Evolutionary conservation across 2,113 vertebrate species (phyloP).

Genomic region (Platichthys flesus): DNA sequence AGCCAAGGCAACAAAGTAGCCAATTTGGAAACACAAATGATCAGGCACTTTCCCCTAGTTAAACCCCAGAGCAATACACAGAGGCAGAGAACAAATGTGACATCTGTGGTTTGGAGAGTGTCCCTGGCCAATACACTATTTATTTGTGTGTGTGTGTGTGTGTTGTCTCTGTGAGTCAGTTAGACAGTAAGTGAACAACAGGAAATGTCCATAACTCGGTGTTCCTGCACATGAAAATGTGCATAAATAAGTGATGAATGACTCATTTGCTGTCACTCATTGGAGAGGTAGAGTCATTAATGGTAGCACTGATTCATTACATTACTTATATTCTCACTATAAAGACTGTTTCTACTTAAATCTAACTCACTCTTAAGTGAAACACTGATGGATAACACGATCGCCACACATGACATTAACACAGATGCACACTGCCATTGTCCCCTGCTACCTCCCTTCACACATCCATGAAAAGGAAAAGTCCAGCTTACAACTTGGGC

Average conservation of each 20-base stretch:
- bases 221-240: conserved; percentile 1
- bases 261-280: conserved; percentile 60
- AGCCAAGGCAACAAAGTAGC: conserved; percentile 59
- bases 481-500: too few species aligned
- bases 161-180: conserved; percentile 39
- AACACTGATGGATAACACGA: conserved; percentile 26
- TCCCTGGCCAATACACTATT: conserved; percentile 60
- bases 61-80: conserved; percentile 63
- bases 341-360: conserved; percentile 14
- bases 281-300: conserved; percentile 45
- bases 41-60: conserved; percentile 64
- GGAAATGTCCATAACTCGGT: conserved; percentile 44
- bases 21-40: conserved; percentile 75
- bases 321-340: conserved; percentile 16
- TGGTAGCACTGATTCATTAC: conserved; percentile 45
- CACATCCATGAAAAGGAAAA: too few species aligned
- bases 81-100: conserved; percentile 59
- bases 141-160: conserved; percentile 27
- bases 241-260: conserved; percentile 51
- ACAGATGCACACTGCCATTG: background rate
- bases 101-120: conserved; percentile 64
- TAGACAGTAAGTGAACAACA: conserved; percentile 39
- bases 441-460: too few species aligned
- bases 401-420: background rate
- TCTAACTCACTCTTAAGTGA: conserved; percentile 5